These are phyloP conservation scores for Tiliacea citrago DNA, from an alignment of 2,888 invertebrate species.

Conservation along the genomic window DNA sequence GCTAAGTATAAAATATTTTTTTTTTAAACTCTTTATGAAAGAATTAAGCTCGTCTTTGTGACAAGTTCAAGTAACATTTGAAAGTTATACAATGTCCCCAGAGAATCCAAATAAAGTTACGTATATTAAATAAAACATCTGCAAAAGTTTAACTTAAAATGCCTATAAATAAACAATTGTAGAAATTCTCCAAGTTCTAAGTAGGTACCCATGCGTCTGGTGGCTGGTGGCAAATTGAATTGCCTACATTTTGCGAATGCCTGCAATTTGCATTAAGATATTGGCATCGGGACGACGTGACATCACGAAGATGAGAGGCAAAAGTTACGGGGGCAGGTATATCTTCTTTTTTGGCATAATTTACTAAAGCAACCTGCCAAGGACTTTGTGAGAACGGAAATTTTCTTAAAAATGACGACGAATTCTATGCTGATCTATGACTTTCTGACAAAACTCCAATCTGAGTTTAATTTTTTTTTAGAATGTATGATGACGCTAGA, in stretches of 20 bases:
- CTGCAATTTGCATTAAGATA: constrained; percentile 61
- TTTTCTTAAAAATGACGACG: background rate
- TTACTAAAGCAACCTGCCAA: constrained; percentile 1
- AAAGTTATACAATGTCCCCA: constrained; percentile 4
- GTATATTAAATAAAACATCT: constrained; percentile 29
- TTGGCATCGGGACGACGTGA: constrained; percentile 28
- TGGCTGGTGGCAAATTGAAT: constrained; percentile 56
- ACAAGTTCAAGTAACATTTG: background rate
- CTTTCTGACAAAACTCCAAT: background rate
- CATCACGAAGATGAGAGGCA: constrained; percentile 12
- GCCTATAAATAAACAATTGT: constrained; percentile 50
- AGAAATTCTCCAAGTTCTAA: constrained; percentile 52
- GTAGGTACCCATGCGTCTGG: constrained; percentile 55
- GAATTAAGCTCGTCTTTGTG: constrained; percentile 24
- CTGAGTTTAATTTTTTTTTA: background rate
- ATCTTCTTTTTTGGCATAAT: constrained; percentile 24
- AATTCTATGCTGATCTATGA: background rate
- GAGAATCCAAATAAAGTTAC: constrained; percentile 18
- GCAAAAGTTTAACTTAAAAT: constrained; percentile 32
- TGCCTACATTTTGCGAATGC: constrained; percentile 54
- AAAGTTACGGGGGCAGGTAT: constrained; percentile 6
- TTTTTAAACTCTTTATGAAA: background rate
- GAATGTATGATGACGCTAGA: too few species aligned
- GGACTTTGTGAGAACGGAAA: constrained; percentile 1
- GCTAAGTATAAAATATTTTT: background rate